Base-by-base conservation (phyloP, 2,797 vertebrate species). In the Oreochromis mossambicus region DNA sequence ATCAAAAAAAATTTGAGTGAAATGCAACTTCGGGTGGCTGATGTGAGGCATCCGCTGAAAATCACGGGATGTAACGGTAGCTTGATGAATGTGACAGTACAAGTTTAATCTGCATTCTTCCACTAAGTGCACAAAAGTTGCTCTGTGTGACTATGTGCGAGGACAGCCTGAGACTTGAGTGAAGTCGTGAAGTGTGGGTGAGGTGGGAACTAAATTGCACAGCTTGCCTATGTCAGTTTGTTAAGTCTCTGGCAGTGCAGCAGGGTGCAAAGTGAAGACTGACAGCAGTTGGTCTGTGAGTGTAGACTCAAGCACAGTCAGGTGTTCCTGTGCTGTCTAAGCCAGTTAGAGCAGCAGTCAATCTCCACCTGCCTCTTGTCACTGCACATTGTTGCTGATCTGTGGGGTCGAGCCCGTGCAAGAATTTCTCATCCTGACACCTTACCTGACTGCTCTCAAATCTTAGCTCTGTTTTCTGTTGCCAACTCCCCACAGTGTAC, bases 311-410 rank as follows among this genome's bases (percentile, higher is more conserved):
- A 81, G 82, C 50, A 88, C 83, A 79, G 89, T 82, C 92, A 91
- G 91, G 92, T 90, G 87, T 87, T 91, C 90, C 87, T 46, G 77
- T 51, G 73, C 92, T 90, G 94, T 93, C 94, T 21, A 3, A 80
- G 51, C 24, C 81, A 77, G 79, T 96, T 93, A 92, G 78, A 82
- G 83, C 85, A 83, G 85, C 81, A 88, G 91, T 91, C 94, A 89
- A 29, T 94, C 90, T 87, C 76, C 24, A 84, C 80, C 86, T 86
- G 82, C 77, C 80, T 90, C 80, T 81, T 92, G 94, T 95, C 94
- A 90, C 83, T 79, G 63, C 81, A 81, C 83, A 90, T 94, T 89
- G 91, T 77, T 81, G 78, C 88, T 91, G 89, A 93, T 91, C 91
- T 86, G 78, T 56, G 61, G 52, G 81, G 61, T 85, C 1, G 24